These are phyloP conservation scores for Taphrorychus bicolor DNA, from an alignment of 2,888 invertebrate genomes.

Conservation along the genomic window DNA sequence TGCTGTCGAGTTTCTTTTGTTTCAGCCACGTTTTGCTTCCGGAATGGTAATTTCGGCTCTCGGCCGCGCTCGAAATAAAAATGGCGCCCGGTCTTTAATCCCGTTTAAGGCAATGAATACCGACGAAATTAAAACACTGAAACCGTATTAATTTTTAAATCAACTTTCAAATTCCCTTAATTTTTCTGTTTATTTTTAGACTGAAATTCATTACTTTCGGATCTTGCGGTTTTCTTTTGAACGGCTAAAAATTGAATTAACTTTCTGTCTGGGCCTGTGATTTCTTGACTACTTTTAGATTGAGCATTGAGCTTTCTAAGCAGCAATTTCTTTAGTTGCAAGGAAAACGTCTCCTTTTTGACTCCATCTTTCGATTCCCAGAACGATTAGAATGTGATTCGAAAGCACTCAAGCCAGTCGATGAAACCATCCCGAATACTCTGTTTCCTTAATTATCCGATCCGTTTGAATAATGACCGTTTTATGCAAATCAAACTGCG, in stretches of 20 bases:
- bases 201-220: slow-evolving; percentile 2
- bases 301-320: not conserved
- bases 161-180: slow-evolving; percentile 28
- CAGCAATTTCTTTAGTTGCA: not conserved
- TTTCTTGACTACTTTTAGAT: not conserved
- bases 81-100: slow-evolving; percentile 25
- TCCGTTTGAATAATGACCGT: slow-evolving; percentile 31
- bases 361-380: not conserved
- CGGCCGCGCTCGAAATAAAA: slow-evolving; percentile 16
- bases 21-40: slow-evolving; percentile 1
- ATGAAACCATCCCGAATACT: slow-evolving; percentile 2
- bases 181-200: slow-evolving; percentile 20
- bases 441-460: slow-evolving; percentile 32
- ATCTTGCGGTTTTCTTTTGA: not conserved
- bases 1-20: not conserved
- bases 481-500: slow-evolving; percentile 34
- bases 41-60: not conserved
- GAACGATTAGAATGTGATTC: slow-evolving; percentile 1
- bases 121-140: slow-evolving; percentile 34
- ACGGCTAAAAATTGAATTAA: not conserved
- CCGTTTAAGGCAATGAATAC: slow-evolving; percentile 33
- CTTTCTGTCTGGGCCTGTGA: not conserved
- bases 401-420: slow-evolving; percentile 1
- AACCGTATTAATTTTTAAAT: slow-evolving; percentile 34
- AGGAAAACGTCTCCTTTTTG: not conserved